phyloP scores from a whole-genome alignment of 2,113 vertebrate genomes.

The Eublepharis macularius region DNA sequence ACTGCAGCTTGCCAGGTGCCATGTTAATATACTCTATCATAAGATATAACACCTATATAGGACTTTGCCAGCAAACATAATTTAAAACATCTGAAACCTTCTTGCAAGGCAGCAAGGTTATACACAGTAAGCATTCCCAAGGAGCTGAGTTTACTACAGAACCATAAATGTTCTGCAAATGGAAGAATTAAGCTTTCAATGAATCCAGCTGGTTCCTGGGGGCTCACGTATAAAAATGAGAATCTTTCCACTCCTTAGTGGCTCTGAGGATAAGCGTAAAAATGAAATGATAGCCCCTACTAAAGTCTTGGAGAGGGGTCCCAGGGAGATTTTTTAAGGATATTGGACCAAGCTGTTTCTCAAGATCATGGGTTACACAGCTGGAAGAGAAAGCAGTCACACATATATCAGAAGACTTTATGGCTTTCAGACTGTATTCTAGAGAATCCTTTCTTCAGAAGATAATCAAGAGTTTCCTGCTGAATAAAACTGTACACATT shows the following conservation, averaged over 20 bases:
- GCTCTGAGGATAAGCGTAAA: not conserved
- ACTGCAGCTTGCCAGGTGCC: not conserved
- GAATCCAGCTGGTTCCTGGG: not conserved
- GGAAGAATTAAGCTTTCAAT: not conserved
- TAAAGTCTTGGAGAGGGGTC: not conserved
- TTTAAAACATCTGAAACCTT: constrained; percentile 27
- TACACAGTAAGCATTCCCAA: not conserved
- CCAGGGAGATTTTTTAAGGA: not conserved
- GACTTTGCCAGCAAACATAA: not conserved
- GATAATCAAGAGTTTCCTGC: not conserved
- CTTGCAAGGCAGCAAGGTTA: not conserved
- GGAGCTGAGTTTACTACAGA: not conserved
- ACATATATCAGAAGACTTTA: not conserved
- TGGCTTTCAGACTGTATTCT: not conserved
- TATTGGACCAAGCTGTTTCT: not conserved
- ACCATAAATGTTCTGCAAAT: not conserved
- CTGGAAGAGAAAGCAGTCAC: not conserved
- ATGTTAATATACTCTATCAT: constrained; percentile 1
- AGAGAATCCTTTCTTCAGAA: not conserved
- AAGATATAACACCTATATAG: not conserved
- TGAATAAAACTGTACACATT: not conserved
- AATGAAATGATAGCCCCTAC: not conserved
- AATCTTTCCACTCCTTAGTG: not conserved
- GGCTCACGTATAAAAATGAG: not conserved
- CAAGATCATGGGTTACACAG: not conserved